Conservation (phyloP, 92 coral and sea anemone species). For the Desmophyllum pertusum region DNA sequence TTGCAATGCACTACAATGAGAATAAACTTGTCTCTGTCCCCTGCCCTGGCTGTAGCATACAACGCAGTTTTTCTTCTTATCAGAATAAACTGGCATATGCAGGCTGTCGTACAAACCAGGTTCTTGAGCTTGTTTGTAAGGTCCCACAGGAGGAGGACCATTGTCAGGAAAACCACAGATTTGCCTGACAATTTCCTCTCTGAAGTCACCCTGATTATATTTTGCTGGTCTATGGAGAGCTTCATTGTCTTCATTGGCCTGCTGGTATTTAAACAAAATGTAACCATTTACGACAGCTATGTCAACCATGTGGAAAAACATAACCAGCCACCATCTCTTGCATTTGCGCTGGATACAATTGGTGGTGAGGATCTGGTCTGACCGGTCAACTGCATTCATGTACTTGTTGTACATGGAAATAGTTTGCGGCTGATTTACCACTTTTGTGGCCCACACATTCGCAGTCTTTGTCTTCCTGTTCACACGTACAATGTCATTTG, state of each 20-base stretch:
- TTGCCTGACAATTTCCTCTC: constrained; percentile 65
- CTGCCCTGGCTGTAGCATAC: too few relatives aligned
- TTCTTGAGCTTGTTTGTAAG: too few relatives aligned
- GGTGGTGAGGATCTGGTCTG: constrained; percentile 61
- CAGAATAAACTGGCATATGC: too few relatives aligned
- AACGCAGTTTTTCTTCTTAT: too few relatives aligned
- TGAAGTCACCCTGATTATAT: constrained; percentile 50
- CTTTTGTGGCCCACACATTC: constrained; percentile 32
- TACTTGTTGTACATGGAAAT: constrained; percentile 54
- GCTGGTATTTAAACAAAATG: constrained; percentile 46
- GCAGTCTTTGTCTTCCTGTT: constrained; percentile 46
- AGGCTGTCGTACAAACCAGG: too few relatives aligned
- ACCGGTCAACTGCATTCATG: constrained; percentile 68
- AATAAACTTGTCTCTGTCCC: too few relatives aligned
- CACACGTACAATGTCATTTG: constrained; percentile 42
- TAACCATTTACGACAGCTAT: constrained; percentile 58
- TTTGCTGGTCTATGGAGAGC: constrained; percentile 38
- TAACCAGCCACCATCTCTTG: constrained; percentile 64
- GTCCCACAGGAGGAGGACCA: constrained; percentile 49
- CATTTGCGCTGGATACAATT: constrained; percentile 50
- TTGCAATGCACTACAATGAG: too few relatives aligned
- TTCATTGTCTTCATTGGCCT: constrained; percentile 11
- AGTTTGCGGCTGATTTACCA: too few relatives aligned
- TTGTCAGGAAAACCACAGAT: constrained; percentile 42
- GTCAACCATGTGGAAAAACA: constrained; percentile 69